Base-by-base conservation (phyloP, 1,140 invertebrate species). In the Drosophila santomea region DNA sequence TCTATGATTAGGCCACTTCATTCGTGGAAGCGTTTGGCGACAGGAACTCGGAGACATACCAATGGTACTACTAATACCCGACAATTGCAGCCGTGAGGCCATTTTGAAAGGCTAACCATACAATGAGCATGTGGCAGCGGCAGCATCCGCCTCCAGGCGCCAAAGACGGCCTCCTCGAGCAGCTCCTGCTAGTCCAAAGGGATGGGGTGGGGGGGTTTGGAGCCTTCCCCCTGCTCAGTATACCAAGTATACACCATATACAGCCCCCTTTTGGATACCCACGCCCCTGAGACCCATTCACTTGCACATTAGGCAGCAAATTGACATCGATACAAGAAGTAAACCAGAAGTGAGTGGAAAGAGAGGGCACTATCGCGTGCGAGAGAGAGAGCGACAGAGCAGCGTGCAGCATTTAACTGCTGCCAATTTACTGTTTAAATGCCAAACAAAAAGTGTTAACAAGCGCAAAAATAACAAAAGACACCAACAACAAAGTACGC, bases 401-500 rank as follows among this genome's bases (percentile, higher is more conserved):
- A 48, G 79, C 58, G 66, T 69, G 74, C 88, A 77, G 75, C 90
- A 86, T 86, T 91, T 91, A 91, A 91, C 90, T 91, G 90, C 85
- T 88, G 90, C 80, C 90, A 91, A 91, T 91, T 91, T 91, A 91
- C 90, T 91, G 90, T 91, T 91, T 91, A 91, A 91, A 91, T 88
- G 90, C 86, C 90, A 91, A 88, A 91, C 90, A 91, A 91, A 91
- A 91, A 91, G 90, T 91, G 90, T 86, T 89, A 88, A 88, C 83
- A 88, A 91, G 90, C 85, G 90, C 86, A 81, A 91, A 91, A 91
- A 86, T 86, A 90, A 91, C 80, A 91, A 91, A 91, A 91, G 48
- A 35, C 48, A 51, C 25, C 25, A 67, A 80, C 77, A 85, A 64
- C 64, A 62, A 56, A 43, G 52, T 74, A 1, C 10, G 47, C 8